Evolutionary conservation across 2,888 invertebrate genomes (phyloP).

Genomic region (Spatulosminthurus flaviceps): DNA sequence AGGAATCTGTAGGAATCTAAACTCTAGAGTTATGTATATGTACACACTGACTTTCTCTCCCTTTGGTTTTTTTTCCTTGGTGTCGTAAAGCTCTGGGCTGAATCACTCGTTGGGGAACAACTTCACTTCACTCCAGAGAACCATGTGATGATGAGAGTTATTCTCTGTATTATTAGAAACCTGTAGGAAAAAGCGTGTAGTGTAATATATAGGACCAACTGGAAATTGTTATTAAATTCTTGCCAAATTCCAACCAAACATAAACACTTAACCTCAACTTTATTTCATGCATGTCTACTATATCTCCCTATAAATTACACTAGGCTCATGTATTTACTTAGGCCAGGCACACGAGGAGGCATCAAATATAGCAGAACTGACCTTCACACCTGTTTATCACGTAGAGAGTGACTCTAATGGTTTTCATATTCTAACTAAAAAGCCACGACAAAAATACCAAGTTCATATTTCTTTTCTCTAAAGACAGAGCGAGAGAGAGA

Average conservation of each 20-base stretch:
- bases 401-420: too few relatives aligned
- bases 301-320: too few relatives aligned
- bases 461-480: too few relatives aligned
- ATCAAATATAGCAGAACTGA: too few relatives aligned
- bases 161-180: not conserved
- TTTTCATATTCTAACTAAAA: too few relatives aligned
- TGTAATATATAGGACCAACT: not conserved
- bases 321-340: too few relatives aligned
- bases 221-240: not conserved
- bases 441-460: too few relatives aligned
- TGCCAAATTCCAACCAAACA: not conserved
- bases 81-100: conserved; percentile 15
- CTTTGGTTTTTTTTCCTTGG: too few relatives aligned
- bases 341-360: too few relatives aligned
- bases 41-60: conserved; percentile 18
- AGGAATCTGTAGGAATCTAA: not conserved
- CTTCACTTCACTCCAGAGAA: not conserved
- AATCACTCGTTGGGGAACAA: conserved; percentile 22
- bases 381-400: too few relatives aligned
- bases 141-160: conserved; percentile 2
- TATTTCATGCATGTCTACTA: not conserved
- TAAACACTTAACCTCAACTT: not conserved
- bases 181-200: not conserved
- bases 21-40: not conserved
- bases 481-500: too few relatives aligned